phyloP scores from a whole-genome alignment of 2,888 invertebrate species.

The Lypha dubia region DNA sequence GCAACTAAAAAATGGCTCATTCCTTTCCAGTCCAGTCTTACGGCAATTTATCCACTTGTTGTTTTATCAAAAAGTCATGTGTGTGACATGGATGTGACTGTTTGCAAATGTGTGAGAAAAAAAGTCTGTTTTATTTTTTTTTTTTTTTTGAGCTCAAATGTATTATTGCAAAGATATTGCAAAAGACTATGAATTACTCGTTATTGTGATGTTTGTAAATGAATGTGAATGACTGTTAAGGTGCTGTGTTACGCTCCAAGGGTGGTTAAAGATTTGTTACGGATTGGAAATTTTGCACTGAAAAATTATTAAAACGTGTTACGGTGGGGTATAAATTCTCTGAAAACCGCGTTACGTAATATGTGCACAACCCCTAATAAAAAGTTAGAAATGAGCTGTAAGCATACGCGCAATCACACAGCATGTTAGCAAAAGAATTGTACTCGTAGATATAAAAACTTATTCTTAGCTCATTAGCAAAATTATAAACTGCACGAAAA shows the following conservation, averaged over 20 bases:
- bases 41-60: conserved; percentile 15
- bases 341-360: too few species aligned
- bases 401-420: conserved; percentile 14
- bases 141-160: background rate
- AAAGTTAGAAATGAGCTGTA: conserved; percentile 18
- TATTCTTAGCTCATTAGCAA: too few species aligned
- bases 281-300: too few species aligned
- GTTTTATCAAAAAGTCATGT: conserved; percentile 6
- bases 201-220: conserved; percentile 60
- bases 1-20: conserved; percentile 26
- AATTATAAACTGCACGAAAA: too few species aligned
- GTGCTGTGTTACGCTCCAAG: too few species aligned
- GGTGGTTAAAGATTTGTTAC: too few species aligned
- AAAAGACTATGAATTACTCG: conserved; percentile 65
- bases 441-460: background rate
- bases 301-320: too few species aligned
- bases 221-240: conserved; percentile 72
- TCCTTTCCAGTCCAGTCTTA: background rate
- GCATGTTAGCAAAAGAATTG: conserved; percentile 39
- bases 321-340: too few species aligned
- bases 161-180: conserved; percentile 49
- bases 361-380: too few species aligned
- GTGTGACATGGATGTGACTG: background rate
- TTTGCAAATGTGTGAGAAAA: conserved; percentile 28
- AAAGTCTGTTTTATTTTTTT: conserved; percentile 39